Conservation (phyloP, 2,888 invertebrate species). For the Drosophila rellima region DNA sequence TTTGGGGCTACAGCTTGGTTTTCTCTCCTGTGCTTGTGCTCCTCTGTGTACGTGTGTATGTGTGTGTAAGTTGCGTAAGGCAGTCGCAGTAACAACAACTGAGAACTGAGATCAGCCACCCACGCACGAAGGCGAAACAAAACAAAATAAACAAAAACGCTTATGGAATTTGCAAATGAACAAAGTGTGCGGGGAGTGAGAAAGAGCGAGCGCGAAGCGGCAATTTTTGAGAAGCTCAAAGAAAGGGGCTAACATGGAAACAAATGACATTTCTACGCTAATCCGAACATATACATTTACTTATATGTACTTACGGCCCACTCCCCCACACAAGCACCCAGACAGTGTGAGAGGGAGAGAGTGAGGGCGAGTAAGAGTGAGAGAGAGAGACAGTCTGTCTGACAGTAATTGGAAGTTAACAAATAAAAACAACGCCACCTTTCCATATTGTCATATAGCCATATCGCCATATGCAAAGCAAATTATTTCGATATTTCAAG, state of each 20-base stretch:
- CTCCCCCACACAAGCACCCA: conserved; percentile 28
- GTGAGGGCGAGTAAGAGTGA: too few relatives aligned
- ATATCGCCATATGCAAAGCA: conserved; percentile 54
- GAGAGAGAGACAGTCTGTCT: conserved; percentile 1
- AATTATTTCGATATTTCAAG: conserved; percentile 73
- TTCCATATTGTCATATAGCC: conserved; percentile 36
- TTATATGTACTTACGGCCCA: conserved; percentile 13
- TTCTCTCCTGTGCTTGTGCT: conserved; percentile 1
- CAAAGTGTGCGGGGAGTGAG: neutral
- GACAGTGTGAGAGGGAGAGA: too few relatives aligned
- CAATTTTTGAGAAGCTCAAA: conserved; percentile 25
- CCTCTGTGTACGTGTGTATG: neutral
- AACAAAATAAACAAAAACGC: conserved; percentile 53
- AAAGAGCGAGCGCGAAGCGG: neutral
- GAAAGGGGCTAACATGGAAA: conserved; percentile 40
- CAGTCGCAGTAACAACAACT: conserved; percentile 17
- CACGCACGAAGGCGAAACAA: conserved; percentile 56
- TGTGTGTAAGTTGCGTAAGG: conserved; percentile 46
- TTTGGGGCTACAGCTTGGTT: neutral
- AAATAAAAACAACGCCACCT: conserved; percentile 45
- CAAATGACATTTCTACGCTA: conserved; percentile 50
- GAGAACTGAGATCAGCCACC: conserved; percentile 51
- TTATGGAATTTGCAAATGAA: conserved; percentile 41
- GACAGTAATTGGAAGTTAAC: conserved; percentile 31
- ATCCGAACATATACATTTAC: conserved; percentile 20